Base-by-base conservation (phyloP, 2,888 invertebrate genomes). In the Callyntrura sp. region DNA sequence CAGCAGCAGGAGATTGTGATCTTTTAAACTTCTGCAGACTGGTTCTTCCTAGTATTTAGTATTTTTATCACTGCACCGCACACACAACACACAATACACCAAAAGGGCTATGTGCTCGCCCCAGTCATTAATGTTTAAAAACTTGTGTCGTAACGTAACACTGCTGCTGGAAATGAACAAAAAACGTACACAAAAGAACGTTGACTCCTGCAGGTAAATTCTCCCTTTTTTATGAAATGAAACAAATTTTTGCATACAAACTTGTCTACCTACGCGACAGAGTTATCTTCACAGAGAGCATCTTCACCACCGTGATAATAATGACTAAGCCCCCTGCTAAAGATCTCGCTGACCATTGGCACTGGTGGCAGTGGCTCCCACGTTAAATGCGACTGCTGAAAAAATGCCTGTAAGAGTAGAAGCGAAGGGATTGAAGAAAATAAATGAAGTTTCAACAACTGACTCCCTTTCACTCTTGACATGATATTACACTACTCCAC, bases 231-330 rank as follows among this genome's bases (percentile, higher is more conserved):
- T 76, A 23, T 48, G n/a, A 4, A 35, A 35, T 68, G 20, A 85
- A 78, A 78, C 57, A 76, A 23, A 68, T 86, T 86, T 86, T 85
- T 86, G 76, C 73, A 76, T 76, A n/a, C 55, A 51, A 60, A 65
- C 28, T 65, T 9, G 60, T 51, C 51, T 78, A 23, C 62, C 62
- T 62, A 70, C 70, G 6, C 35, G 35, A 35, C 3, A 35, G 35
- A 35, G 20, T n/a, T 12, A n/a, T 60, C 60, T 6, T 60, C n/a
- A 5, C 11, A 55, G 17, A 14, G n/a, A 11, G 17, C 11, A 17
- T 62, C 9, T 62, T 62, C 51, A 1, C n/a, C n/a, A 2, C n/a
- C 6, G 48, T 48, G 48, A 48, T 9, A 35, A 35, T 4, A 6
- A 35, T 35, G n/a, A n/a, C 4, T n/a, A 5, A 11, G 9, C 51